A percentile compares a stretch with the other conserved stretches of the same genome.
Evolutionary conservation across 23 tunicate genomes (phyloP).

Genomic region (Styela clava): DNA sequence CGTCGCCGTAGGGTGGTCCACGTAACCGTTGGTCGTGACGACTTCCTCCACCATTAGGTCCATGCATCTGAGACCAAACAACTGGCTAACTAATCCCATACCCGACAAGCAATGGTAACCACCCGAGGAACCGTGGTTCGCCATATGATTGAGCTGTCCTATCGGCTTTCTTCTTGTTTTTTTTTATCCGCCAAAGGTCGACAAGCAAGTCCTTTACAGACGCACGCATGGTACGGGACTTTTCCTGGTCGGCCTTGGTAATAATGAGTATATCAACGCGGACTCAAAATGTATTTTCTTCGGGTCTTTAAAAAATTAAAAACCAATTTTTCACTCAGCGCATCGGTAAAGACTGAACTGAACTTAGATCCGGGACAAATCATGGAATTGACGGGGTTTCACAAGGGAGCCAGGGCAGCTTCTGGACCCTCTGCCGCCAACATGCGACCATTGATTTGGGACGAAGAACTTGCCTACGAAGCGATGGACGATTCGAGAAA

Average conservation of each 20-base stretch:
- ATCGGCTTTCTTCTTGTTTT: not conserved
- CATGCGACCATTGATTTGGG: not conserved
- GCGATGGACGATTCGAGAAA: not conserved
- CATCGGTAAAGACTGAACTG: not conserved
- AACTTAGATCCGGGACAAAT: not conserved
- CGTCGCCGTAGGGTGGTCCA: too few species aligned
- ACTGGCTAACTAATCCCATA: too few species aligned
- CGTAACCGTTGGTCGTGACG: too few species aligned
- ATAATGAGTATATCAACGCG: not conserved
- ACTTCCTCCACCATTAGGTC: too few species aligned
- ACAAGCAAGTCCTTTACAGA: not conserved
- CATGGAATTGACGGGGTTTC: not conserved
- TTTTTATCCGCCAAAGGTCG: not conserved
- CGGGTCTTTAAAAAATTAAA: too few species aligned
- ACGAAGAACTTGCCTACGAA: not conserved
- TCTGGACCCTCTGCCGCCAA: not conserved
- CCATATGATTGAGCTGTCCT: not conserved
- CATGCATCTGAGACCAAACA: too few species aligned
- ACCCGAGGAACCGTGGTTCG: too few species aligned
- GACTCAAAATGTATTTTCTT: too few species aligned
- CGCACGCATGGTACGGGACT: not conserved
- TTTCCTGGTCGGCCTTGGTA: not conserved
- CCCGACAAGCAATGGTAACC: too few species aligned
- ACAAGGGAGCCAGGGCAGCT: not conserved
- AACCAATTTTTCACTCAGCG: not conserved